These are phyloP conservation scores for Eupithecia pulchellata DNA, from an alignment of 2,888 invertebrate genomes.

Conservation along the genomic window DNA sequence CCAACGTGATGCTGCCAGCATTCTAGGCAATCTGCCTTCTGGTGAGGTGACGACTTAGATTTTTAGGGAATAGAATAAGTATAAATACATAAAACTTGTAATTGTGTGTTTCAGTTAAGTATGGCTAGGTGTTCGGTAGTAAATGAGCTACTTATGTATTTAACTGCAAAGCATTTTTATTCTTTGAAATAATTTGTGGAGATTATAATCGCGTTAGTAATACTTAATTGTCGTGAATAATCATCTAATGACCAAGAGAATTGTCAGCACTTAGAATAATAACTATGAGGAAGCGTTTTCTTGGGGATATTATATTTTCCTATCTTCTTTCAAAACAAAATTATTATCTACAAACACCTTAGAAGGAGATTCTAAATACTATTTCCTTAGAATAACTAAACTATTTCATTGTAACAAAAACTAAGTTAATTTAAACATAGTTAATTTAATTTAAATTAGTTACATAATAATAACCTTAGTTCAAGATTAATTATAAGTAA, in stretches of 20 bases:
- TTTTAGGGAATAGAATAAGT: no score
- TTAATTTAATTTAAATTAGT: no score
- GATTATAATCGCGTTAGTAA: background rate
- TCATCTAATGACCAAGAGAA: conserved; percentile 1
- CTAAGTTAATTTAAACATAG: no score
- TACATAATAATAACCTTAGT: background rate
- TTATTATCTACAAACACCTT: background rate
- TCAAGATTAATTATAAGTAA: background rate
- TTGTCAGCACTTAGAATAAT: conserved; percentile 1
- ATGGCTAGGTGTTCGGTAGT: no score
- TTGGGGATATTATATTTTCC: background rate
- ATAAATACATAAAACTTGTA: no score
- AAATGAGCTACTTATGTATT: no score
- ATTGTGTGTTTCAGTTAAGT: no score
- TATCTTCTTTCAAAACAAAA: background rate
- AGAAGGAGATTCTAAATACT: no score
- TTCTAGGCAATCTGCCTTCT: no score
- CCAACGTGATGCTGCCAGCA: no score
- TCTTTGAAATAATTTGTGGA: background rate
- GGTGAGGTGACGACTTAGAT: no score
- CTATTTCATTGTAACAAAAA: background rate
- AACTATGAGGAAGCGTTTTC: conserved; percentile 18
- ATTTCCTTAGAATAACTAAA: no score
- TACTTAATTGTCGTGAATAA: conserved; percentile 1
- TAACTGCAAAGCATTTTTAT: background rate